Percentiles rank a stretch among this genome's conserved stretches.
phyloP scores from a whole-genome alignment of 2,113 vertebrate genomes.

The Nesospiza acunhae region DNA sequence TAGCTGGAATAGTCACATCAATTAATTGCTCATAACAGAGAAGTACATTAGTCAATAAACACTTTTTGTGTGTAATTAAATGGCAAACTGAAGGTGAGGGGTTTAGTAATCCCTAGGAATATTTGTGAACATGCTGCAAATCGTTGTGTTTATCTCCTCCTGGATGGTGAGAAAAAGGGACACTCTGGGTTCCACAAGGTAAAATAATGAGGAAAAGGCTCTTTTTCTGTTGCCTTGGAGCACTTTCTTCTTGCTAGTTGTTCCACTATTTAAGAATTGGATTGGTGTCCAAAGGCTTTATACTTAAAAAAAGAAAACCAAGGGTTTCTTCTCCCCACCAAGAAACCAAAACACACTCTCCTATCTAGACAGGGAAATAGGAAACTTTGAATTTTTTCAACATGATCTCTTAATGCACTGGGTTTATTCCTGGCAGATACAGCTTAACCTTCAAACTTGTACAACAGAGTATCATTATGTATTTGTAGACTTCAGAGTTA shows the following conservation, averaged over 20 bases:
- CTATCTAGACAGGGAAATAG: background rate
- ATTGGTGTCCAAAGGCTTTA: background rate
- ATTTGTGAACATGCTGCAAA: background rate
- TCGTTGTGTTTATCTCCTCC: background rate
- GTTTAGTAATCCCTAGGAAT: background rate
- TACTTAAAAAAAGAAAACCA: background rate
- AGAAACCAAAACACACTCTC: background rate
- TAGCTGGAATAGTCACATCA: background rate
- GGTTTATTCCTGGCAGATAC: background rate
- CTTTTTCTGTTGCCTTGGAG: background rate
- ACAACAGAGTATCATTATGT: background rate
- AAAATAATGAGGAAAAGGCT: background rate
- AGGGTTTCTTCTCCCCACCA: fast-evolving
- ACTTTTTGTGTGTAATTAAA: slow-evolving; percentile 7
- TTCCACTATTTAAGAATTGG: background rate
- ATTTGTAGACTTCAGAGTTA: background rate
- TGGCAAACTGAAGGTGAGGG: background rate
- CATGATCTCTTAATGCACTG: background rate
- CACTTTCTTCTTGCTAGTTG: background rate
- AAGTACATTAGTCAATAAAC: slow-evolving; percentile 21
- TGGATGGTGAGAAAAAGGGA: background rate
- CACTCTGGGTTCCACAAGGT: background rate
- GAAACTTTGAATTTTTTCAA: background rate
- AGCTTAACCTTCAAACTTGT: background rate
- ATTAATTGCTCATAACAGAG: slow-evolving; percentile 22